Percentiles rank a stretch among this genome's conserved stretches.
Conservation (phyloP, 2,113 vertebrate species). For the Toxotes jaculatrix region DNA sequence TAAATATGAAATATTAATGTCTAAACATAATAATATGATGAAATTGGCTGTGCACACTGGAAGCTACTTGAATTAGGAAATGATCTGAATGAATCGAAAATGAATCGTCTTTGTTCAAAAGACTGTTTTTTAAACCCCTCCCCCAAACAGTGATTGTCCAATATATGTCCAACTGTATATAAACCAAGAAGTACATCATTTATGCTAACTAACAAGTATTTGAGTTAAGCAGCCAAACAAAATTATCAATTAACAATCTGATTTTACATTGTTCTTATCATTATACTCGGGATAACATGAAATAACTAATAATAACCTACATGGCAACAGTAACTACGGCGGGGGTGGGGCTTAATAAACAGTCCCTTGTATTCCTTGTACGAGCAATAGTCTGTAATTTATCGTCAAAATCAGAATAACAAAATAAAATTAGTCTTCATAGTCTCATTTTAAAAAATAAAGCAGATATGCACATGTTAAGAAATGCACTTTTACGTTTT, state of each 20-base stretch:
- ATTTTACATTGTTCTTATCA: too few species aligned
- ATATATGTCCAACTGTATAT: background rate
- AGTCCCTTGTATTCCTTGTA: background rate
- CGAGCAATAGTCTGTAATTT: background rate
- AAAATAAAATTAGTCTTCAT: conserved; percentile 8
- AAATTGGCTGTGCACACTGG: background rate
- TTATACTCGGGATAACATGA: too few species aligned
- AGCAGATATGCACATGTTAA: conserved; percentile 38
- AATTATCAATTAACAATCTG: too few species aligned
- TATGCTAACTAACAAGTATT: background rate
- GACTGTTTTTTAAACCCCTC: conserved; percentile 13
- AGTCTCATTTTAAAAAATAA: background rate
- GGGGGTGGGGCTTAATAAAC: conserved; percentile 24
- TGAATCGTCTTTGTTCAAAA: background rate
- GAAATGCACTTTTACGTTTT: conserved; percentile 53
- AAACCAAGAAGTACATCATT: background rate
- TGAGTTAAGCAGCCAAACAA: too few species aligned
- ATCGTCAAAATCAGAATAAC: conserved; percentile 4
- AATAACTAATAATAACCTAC: too few species aligned
- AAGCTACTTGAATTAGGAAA: conserved; percentile 30
- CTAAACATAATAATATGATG: background rate
- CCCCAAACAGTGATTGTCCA: background rate
- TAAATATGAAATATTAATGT: conserved; percentile 35
- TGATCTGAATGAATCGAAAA: background rate
- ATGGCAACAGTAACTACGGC: background rate